Conservation (phyloP, 2,113 vertebrate genomes). For the Connochaetes taurinus region DNA sequence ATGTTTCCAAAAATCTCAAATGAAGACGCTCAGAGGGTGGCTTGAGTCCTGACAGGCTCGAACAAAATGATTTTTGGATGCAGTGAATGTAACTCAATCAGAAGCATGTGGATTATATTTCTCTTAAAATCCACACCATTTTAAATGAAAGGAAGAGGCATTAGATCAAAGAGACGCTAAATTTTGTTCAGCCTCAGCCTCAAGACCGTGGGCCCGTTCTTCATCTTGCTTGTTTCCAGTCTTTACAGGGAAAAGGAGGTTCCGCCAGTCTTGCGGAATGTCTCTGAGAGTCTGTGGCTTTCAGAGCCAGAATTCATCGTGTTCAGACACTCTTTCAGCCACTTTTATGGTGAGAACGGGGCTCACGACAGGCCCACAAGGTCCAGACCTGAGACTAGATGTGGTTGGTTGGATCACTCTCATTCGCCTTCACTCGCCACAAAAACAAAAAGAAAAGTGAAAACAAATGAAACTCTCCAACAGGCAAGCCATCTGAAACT, state of each 20-base stretch:
- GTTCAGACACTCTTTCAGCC: not conserved
- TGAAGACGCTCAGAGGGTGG: not conserved
- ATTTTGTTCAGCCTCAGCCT: not conserved
- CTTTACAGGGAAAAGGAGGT: not conserved
- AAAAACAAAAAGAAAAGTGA: not conserved
- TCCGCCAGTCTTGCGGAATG: not conserved
- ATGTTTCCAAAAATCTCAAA: not conserved
- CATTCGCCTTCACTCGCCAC: not conserved
- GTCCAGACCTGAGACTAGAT: not conserved
- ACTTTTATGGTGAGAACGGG: not conserved
- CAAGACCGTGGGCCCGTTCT: not conserved
- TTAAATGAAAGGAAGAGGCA: conserved; percentile 22
- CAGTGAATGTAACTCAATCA: not conserved
- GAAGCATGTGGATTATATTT: not conserved
- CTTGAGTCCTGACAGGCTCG: not conserved
- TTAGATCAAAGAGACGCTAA: conserved; percentile 15
- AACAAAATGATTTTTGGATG: conserved; percentile 1
- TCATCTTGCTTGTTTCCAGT: not conserved
- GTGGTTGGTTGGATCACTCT: not conserved
- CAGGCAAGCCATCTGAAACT: not conserved
- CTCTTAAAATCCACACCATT: not conserved
- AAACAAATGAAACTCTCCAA: not conserved
- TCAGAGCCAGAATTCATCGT: not conserved
- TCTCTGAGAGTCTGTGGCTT: not conserved
- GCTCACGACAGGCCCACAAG: not conserved